Base-by-base conservation (phyloP, 1,140 invertebrate genomes). In the Cyphomyrmex costatus region DNA sequence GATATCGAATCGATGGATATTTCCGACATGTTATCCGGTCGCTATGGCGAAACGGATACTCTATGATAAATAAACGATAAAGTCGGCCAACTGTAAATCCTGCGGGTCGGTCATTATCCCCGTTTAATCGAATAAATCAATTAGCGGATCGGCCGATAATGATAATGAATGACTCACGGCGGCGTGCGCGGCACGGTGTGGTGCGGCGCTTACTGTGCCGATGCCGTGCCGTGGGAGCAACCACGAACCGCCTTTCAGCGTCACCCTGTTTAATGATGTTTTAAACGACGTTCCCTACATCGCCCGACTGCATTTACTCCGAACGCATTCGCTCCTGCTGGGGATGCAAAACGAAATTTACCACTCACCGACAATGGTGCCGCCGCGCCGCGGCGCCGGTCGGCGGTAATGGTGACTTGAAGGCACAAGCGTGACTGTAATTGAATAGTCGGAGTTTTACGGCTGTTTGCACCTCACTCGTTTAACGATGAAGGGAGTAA, bases 51-150 rank as follows among this genome's bases (percentile, higher is more conserved):
- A 83, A 49, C 66, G 66, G 77, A 80, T 85, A 58, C 36, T 49
- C 86, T 70, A 77, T 85, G 87, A 92, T 91, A 92, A 93, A 93
- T 91, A 91, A 92, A 88, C 88, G 89, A 90, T 92, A 92, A 88
- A 88, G 86, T 88, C 84, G 80, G n/a, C 77, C 68, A 49, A 73
- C 84, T 82, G 90, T 85, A 89, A 86, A 88, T 89, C 89, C 77
- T 82, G 82, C 76, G 86, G 68, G 71, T 74, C 85, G 83, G 78
- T 91, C 80, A 91, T 91, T 92, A 92, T 91, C 78, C 88, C 85
- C 78, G 87, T 91, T 91, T 88, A 92, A 93, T 93, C 91, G 89
- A 90, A 93, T 93, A 92, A 93, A 93, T 93, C 92, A 93, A 94
- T 94, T 94, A 93, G 84, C 73, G 91, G 68, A 90, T 92, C 84